Conservation (phyloP, 2,113 vertebrate genomes). For the Odobenus rosmarus region DNA sequence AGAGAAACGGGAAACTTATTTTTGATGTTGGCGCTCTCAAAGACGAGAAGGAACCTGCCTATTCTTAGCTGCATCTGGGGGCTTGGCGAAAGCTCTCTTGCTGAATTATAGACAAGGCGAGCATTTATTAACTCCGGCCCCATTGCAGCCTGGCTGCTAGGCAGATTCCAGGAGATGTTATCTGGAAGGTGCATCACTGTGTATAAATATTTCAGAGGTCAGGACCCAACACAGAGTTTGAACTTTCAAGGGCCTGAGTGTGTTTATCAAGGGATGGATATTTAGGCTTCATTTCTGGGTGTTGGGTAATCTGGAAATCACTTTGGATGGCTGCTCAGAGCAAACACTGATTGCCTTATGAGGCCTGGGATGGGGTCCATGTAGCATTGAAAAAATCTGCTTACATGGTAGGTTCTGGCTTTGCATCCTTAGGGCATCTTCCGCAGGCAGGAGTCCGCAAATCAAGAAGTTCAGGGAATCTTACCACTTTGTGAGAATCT, state of each 20-base stretch:
- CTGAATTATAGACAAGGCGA: conserved; percentile 84
- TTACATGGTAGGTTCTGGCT: background rate
- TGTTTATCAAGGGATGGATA: conserved; percentile 63
- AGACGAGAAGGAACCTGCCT: conserved; percentile 76
- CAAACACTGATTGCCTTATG: background rate
- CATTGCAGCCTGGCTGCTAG: conserved; percentile 79
- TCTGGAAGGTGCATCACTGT: conserved; percentile 87
- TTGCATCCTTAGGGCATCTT: background rate
- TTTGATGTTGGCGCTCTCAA: conserved; percentile 76
- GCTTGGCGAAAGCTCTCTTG: conserved; percentile 81
- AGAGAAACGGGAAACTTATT: conserved; percentile 8
- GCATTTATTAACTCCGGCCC: conserved; percentile 85
- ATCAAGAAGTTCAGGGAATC: background rate
- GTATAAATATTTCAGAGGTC: conserved; percentile 90
- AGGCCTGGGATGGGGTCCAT: background rate
- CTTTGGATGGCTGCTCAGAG: background rate
- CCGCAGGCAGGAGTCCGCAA: background rate
- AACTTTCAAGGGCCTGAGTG: conserved; percentile 75
- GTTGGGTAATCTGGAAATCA: background rate
- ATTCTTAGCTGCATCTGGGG: conserved; percentile 84
- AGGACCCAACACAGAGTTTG: conserved; percentile 80
- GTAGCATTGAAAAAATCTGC: background rate
- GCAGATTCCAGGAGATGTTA: conserved; percentile 85
- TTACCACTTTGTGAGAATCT: background rate
- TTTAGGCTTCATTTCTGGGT: conserved; percentile 43